Conservation (phyloP, 2,888 invertebrate genomes). For the Chorisops tibialis region DNA sequence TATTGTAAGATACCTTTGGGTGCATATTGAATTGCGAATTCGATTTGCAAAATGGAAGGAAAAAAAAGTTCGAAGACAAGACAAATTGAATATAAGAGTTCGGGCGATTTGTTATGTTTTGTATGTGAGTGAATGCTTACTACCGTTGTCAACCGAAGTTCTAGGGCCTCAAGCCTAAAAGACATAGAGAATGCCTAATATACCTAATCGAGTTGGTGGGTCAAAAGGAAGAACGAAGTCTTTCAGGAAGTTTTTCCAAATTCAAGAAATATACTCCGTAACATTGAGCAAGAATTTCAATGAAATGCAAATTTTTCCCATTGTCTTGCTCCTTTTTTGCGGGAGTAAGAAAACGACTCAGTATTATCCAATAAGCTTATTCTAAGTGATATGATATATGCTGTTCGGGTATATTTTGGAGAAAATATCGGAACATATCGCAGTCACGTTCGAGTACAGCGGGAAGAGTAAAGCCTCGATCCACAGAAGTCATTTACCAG, state of each 20-base stretch:
- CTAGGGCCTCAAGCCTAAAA: not conserved
- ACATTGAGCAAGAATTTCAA: slow-evolving; percentile 27
- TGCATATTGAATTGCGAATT: slow-evolving; percentile 31
- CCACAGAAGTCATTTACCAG: slow-evolving; percentile 19
- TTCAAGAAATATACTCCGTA: slow-evolving; percentile 8
- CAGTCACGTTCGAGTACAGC: slow-evolving; percentile 24
- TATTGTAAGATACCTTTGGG: slow-evolving; percentile 20
- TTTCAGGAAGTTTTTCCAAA: slow-evolving; percentile 7
- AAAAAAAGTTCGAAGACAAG: slow-evolving; percentile 29
- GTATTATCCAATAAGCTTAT: slow-evolving; percentile 31
- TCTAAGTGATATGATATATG: slow-evolving; percentile 24
- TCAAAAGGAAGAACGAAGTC: slow-evolving; percentile 2
- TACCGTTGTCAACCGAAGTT: not conserved
- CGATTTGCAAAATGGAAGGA: slow-evolving; percentile 28
- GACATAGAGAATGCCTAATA: slow-evolving; percentile 2
- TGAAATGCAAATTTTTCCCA: slow-evolving; percentile 31
- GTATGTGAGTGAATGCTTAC: slow-evolving; percentile 31
- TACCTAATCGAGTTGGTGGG: slow-evolving; percentile 12
- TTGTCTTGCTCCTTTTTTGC: not conserved
- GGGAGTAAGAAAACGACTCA: slow-evolving; percentile 25
- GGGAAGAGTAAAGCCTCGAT: slow-evolving; percentile 9
- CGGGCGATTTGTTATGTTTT: slow-evolving; percentile 31
- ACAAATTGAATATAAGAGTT: slow-evolving; percentile 32
- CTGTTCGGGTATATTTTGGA: too few species aligned
- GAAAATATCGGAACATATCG: not conserved